Conservation (phyloP, 2,888 invertebrate species). For the Papilio gigon region DNA sequence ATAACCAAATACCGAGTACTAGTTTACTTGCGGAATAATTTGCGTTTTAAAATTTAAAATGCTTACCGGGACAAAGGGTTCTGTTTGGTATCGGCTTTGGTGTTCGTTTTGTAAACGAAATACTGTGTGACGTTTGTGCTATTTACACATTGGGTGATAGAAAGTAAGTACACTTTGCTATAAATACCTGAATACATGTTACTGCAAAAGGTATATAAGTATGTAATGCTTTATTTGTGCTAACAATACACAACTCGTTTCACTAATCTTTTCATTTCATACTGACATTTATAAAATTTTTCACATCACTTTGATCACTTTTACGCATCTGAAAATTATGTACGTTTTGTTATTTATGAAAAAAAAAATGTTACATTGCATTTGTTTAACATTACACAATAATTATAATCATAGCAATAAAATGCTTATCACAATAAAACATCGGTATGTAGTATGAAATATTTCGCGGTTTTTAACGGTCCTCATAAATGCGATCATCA, state of each 20-base stretch:
- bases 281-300: background rate
- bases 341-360: background rate
- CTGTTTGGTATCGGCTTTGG: conserved; percentile 56
- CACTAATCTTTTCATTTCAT: conserved; percentile 21
- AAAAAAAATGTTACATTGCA: background rate
- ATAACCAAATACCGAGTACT: conserved; percentile 29
- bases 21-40: conserved; percentile 50
- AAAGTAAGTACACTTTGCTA: conserved; percentile 66
- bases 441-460: background rate
- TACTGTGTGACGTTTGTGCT: conserved; percentile 58
- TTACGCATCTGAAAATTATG: background rate
- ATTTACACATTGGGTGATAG: conserved; percentile 50
- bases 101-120: conserved; percentile 49
- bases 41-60: conserved; percentile 53
- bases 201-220: conserved; percentile 24
- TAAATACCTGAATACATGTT: conserved; percentile 49
- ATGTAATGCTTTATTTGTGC: conserved; percentile 36
- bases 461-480: conserved; percentile 1
- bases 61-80: conserved; percentile 61
- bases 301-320: background rate
- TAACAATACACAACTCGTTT: conserved; percentile 18
- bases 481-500: background rate
- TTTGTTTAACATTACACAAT: background rate
- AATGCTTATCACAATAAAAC: background rate
- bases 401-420: too few species aligned